Conservation (phyloP, 2,113 vertebrate species). For the Struthidea cinerea region DNA sequence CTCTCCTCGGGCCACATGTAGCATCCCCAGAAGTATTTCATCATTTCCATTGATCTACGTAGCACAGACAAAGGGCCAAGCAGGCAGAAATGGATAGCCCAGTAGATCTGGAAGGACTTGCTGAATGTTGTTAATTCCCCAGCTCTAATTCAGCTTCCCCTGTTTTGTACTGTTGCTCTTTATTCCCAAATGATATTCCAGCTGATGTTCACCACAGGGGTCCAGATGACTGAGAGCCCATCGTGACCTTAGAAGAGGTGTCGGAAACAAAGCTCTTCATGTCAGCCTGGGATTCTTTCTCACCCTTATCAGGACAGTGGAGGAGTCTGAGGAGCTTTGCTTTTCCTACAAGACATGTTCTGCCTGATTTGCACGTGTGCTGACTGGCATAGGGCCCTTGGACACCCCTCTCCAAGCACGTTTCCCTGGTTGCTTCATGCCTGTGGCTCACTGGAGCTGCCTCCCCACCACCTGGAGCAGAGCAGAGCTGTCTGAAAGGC, state of each 20-base stretch:
- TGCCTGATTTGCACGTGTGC: not conserved
- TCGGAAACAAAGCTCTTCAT: not conserved
- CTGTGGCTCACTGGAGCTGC: not conserved
- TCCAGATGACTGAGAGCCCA: not conserved
- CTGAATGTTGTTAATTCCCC: not conserved
- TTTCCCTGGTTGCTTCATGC: not conserved
- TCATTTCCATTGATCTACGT: not conserved
- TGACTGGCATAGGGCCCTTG: not conserved
- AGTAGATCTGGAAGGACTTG: not conserved
- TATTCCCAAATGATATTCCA: not conserved
- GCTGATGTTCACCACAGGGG: not conserved
- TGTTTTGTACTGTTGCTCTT: not conserved
- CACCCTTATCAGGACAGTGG: not conserved
- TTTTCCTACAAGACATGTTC: not conserved
- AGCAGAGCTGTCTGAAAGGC: not conserved
- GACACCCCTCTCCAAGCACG: not conserved
- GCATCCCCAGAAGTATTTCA: not conserved
- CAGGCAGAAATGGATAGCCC: not conserved
- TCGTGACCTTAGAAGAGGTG: not conserved
- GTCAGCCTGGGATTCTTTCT: not conserved
- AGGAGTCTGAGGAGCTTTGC: not conserved
- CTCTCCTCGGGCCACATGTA: not conserved
- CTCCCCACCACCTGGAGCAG: not conserved
- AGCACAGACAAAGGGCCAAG: not conserved
- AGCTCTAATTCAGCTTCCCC: not conserved